phyloP scores from a whole-genome alignment of 2,888 invertebrate species.

The Portevinia maculata region DNA sequence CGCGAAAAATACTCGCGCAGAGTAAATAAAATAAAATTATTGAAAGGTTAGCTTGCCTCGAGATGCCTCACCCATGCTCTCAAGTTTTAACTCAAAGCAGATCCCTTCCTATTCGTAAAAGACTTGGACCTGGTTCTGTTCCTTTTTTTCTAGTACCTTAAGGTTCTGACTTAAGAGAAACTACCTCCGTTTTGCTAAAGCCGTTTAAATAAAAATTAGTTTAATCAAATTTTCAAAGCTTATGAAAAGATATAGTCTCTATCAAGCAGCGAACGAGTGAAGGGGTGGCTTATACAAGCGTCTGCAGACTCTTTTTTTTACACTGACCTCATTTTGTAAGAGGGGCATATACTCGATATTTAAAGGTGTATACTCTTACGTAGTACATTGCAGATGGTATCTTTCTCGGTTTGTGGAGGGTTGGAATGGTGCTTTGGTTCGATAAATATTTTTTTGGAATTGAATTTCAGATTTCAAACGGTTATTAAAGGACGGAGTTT shows the following conservation, averaged over 20 bases:
- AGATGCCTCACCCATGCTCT: no score
- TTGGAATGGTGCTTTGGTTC: not conserved
- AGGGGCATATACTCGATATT: not conserved
- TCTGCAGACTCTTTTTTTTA: slow-evolving; percentile 35
- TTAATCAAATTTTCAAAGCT: slow-evolving; percentile 51
- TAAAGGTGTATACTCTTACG: not conserved
- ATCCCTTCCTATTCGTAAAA: no score
- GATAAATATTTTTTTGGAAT: slow-evolving; percentile 50
- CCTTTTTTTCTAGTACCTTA: not conserved
- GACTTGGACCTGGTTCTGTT: not conserved
- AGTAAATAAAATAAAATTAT: slow-evolving; percentile 3
- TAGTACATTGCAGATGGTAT: slow-evolving; percentile 42
- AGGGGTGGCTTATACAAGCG: slow-evolving; percentile 33
- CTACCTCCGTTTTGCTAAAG: slow-evolving; percentile 8
- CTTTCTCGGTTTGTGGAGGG: slow-evolving; percentile 15
- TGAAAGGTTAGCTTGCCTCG: slow-evolving; percentile 42
- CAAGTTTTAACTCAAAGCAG: no score
- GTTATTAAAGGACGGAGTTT: slow-evolving; percentile 16
- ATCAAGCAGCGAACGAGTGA: not conserved
- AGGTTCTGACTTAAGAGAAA: no score
- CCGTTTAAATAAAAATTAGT: slow-evolving; percentile 61
- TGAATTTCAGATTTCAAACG: slow-evolving; percentile 39
- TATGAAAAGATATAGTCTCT: slow-evolving; percentile 33
- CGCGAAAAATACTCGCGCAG: not conserved
- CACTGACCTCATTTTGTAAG: slow-evolving; percentile 44